These are phyloP conservation scores for Silurus asotus DNA, from an alignment of 2,113 vertebrate species.

Conservation along the genomic window DNA sequence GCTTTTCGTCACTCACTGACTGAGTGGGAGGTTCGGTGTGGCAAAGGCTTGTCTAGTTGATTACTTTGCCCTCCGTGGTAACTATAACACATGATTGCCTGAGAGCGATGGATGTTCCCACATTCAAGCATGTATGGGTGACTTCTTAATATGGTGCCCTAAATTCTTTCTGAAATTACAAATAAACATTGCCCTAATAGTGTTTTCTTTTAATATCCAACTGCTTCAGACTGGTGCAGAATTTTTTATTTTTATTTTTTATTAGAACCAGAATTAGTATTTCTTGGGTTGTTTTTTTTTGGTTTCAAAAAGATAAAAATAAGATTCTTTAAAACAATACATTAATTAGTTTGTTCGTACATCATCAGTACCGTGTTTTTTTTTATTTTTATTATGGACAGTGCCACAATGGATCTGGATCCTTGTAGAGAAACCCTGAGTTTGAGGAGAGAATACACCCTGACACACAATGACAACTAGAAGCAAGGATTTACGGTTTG, in stretches of 20 bases:
- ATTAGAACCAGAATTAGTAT: not conserved
- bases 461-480: not conserved
- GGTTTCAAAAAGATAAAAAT: not conserved
- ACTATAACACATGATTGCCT: conserved; percentile 36
- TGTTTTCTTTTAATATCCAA: not conserved
- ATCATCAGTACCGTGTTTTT: not conserved
- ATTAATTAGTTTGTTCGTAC: not conserved
- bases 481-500: not conserved
- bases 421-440: not conserved
- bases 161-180: not conserved
- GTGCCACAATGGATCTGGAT: not conserved
- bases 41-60: conserved; percentile 37
- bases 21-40: conserved; percentile 29
- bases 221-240: not conserved
- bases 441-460: not conserved
- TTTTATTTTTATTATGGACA: not conserved
- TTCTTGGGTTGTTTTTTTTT: not conserved
- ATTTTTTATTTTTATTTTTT: not conserved
- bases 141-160: not conserved
- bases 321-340: not conserved
- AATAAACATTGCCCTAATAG: not conserved
- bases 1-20: conserved; percentile 43
- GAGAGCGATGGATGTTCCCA: not conserved
- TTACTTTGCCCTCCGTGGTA: conserved; percentile 18
- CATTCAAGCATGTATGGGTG: not conserved